Evolutionary conservation across 2,888 invertebrate species (phyloP).

Genomic region (Cabera pusaria): DNA sequence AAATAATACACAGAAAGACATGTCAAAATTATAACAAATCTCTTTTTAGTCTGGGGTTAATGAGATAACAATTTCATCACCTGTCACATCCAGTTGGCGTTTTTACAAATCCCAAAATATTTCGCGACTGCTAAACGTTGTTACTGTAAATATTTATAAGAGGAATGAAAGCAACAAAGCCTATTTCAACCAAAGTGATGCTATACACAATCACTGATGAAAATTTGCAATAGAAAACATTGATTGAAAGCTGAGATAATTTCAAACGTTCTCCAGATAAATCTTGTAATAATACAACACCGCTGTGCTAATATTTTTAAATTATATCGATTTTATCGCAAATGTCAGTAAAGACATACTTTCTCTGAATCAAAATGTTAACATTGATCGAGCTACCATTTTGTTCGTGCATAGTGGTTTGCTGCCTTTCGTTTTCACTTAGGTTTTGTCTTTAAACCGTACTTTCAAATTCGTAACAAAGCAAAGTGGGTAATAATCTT

Average conservation of each 20-base stretch:
- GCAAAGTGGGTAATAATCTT: constrained; percentile 3
- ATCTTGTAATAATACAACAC: constrained; percentile 25
- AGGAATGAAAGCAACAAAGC: constrained; percentile 6
- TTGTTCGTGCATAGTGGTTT: constrained; percentile 7
- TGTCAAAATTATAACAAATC: too few relatives aligned
- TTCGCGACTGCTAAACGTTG: too few relatives aligned
- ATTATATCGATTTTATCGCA: constrained; percentile 30
- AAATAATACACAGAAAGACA: too few relatives aligned
- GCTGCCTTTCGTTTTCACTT: constrained; percentile 12
- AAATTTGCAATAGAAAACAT: constrained; percentile 15
- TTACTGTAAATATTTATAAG: too few relatives aligned
- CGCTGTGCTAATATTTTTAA: constrained; percentile 23
- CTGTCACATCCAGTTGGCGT: too few relatives aligned
- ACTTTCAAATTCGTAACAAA: constrained; percentile 9
- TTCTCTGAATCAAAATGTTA: constrained; percentile 26
- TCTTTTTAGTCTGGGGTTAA: too few relatives aligned
- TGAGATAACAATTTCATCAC: too few relatives aligned
- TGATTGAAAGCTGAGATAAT: constrained; percentile 25
- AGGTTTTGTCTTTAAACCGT: constrained; percentile 10
- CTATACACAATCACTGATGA: too few relatives aligned
- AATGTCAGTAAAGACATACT: constrained; percentile 22
- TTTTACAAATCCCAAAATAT: too few relatives aligned
- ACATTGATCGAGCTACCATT: constrained; percentile 25
- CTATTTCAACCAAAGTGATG: not conserved
- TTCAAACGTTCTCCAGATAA: constrained; percentile 27